Conservation (phyloP, 2,888 invertebrate genomes). For the Petrolisthes manimaculis region DNA sequence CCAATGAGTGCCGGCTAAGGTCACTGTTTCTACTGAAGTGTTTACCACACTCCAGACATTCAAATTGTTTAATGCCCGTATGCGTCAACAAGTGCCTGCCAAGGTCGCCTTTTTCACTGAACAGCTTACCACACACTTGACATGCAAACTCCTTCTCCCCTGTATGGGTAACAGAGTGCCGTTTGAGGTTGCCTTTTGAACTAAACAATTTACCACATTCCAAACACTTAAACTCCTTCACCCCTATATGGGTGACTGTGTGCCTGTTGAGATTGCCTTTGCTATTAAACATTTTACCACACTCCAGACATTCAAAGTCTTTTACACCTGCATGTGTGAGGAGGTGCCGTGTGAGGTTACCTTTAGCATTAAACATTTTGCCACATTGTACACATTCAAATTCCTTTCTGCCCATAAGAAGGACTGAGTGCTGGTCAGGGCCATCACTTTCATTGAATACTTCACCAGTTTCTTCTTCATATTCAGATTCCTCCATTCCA, state of each 20-base stretch:
- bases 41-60: conserved; percentile 27
- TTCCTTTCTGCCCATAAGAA: background rate
- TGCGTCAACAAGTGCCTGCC: conserved; percentile 16
- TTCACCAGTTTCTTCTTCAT: background rate
- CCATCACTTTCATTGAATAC: background rate
- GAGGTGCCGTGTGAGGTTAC: background rate
- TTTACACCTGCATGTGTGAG: background rate
- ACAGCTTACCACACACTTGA: conserved; percentile 37
- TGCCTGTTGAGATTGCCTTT: conserved; percentile 23
- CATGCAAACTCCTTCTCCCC: conserved; percentile 33
- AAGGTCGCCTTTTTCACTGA: conserved; percentile 17
- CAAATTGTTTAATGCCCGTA: background rate
- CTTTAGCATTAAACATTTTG: background rate
- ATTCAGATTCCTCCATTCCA: background rate
- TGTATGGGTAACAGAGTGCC: conserved; percentile 21
- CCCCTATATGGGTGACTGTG: conserved; percentile 16
- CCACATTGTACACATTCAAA: background rate
- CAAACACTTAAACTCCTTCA: conserved; percentile 33
- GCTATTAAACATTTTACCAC: conserved; percentile 38
- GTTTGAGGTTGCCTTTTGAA: conserved; percentile 16
- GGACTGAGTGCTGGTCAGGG: background rate
- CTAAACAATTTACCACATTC: conserved; percentile 38
- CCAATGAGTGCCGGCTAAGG: background rate
- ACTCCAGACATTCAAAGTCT: conserved; percentile 19
- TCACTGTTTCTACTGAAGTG: conserved; percentile 14